Percentiles rank a stretch among this genome's conserved stretches.
Evolutionary conservation across 2,888 invertebrate species (phyloP).

Genomic region (Pelosia muscerda): DNA sequence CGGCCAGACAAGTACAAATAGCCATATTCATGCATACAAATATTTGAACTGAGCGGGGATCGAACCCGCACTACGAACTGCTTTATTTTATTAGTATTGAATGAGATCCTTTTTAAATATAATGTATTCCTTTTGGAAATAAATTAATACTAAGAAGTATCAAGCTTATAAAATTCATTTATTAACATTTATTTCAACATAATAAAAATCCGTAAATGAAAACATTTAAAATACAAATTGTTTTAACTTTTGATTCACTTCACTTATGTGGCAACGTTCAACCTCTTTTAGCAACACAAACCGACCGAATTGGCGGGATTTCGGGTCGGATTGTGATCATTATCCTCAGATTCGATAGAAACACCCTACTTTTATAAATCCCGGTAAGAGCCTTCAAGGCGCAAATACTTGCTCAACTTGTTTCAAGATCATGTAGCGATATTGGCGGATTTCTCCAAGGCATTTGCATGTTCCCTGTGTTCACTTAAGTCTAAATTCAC

Average conservation of each 20-base stretch:
- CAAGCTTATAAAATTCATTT: not conserved
- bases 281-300: slow-evolving; percentile 49
- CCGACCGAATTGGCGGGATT: slow-evolving; percentile 61
- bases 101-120: too few relatives aligned
- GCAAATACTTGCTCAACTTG: slow-evolving; percentile 66
- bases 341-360: slow-evolving; percentile 71
- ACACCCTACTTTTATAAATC: slow-evolving; percentile 69
- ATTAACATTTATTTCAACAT: not conserved
- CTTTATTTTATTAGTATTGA: too few relatives aligned
- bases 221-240: slow-evolving; percentile 3
- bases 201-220: not conserved
- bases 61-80: too few relatives aligned
- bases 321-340: slow-evolving; percentile 70
- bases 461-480: slow-evolving; percentile 66
- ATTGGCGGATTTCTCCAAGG: slow-evolving; percentile 54
- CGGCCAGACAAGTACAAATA: too few relatives aligned
- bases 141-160: too few relatives aligned
- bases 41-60: too few relatives aligned
- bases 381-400: slow-evolving; percentile 64
- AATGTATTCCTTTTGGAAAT: too few relatives aligned
- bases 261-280: slow-evolving; percentile 23
- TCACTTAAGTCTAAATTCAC: slow-evolving; percentile 43
- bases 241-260: slow-evolving; percentile 1
- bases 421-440: slow-evolving; percentile 58
- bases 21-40: too few relatives aligned